Base-by-base conservation (phyloP, 2,888 invertebrate genomes). In the Hartigia nigra region DNA sequence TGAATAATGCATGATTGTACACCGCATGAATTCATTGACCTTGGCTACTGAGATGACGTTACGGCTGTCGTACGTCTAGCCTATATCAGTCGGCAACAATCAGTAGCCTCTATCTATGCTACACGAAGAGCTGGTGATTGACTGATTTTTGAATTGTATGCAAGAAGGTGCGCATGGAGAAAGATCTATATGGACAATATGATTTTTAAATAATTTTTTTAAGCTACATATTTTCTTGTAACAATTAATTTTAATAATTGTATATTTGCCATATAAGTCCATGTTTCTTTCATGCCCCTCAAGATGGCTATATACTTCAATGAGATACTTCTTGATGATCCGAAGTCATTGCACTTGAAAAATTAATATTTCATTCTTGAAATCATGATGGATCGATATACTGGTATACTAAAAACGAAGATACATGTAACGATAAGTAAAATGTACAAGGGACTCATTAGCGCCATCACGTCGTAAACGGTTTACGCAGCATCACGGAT, bases 1-100 rank as follows among this genome's bases (percentile, higher is more conserved):
- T 85, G 84, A 85, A 85, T 85, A 85, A 85, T 85, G 83, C 76
- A 85, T 85, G 77, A 31, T 34, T 55, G 23, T 55, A 78, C 74
- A 74, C 81, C 80, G 82, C 84, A 84, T 82, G 80, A 85, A 85
- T 85, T 85, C 85, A 84, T 83, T 85, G 84, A 83, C 77, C 81
- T 79, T 72, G 77, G 79, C 77, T 81, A 82, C 76, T 77, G 82
- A 74, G 82, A 81, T 81, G 72, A 76, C 76, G 72, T 23, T 55
- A 55, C 9, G 39, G 39, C 23, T 55, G 23, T 55, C 39, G 39
- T 9, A 5, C 23, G 39, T 55, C 39, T 55, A 55, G 39, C 23
- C 39, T 23, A 55, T 55, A 55, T 55, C 39, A 23, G 23, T 9
- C 23, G 23, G 23, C 23, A 23, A 55, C 39, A 55, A 55, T 55